phyloP scores from a whole-genome alignment of 1,140 invertebrate species.

The Chironomus tepperi region DNA sequence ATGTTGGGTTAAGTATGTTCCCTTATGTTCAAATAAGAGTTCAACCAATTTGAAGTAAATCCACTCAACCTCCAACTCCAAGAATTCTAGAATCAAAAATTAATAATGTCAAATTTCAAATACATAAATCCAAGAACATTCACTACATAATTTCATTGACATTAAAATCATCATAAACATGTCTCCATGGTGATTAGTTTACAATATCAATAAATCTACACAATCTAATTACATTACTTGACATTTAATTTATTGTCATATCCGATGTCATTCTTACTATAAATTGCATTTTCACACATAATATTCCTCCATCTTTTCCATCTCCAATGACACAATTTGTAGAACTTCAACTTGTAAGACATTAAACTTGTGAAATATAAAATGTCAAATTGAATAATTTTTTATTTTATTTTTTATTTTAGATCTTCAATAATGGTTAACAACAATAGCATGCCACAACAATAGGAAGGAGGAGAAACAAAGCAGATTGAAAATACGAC shows the following conservation, averaged over 20 bases:
- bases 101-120: too few species aligned
- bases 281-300: background rate
- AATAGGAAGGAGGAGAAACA: background rate
- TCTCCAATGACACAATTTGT: background rate
- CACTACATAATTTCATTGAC: background rate
- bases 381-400: background rate
- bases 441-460: background rate
- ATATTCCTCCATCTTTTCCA: background rate
- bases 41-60: too few species aligned
- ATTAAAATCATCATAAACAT: background rate
- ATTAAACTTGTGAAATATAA: background rate
- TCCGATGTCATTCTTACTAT: background rate
- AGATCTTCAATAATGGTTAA: background rate
- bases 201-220: background rate
- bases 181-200: background rate
- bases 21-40: too few species aligned
- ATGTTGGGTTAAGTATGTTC: too few species aligned
- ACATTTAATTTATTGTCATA: background rate
- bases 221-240: too few species aligned
- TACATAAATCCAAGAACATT: background rate
- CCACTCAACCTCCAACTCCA: too few species aligned
- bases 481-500: conserved; percentile 6
- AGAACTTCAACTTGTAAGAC: too few species aligned
- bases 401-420: background rate
- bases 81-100: too few species aligned